A percentile compares a stretch with the other conserved stretches of the same genome.
These are phyloP conservation scores for Toxotes chatareus DNA, from an alignment of 2,113 vertebrate genomes.

Conservation along the genomic window DNA sequence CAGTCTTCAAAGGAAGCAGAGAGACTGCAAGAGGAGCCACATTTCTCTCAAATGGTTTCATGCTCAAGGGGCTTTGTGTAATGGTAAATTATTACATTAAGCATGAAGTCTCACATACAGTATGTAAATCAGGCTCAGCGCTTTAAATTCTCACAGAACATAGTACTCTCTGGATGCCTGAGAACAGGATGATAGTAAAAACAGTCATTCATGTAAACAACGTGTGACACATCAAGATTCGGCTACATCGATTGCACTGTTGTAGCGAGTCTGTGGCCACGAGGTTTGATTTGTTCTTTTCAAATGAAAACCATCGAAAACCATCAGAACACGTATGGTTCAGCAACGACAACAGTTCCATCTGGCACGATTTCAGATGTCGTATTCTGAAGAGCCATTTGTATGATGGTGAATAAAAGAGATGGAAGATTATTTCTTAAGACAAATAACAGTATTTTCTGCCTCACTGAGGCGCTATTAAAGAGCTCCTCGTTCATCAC, in stretches of 20 bases:
- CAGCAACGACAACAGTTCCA: slow-evolving; percentile 13
- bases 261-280: background rate
- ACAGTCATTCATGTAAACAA: slow-evolving; percentile 34
- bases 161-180: slow-evolving; percentile 28
- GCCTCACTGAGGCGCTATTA: slow-evolving; percentile 49
- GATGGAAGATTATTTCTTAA: slow-evolving; percentile 49
- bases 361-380: background rate
- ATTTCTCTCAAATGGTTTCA: slow-evolving; percentile 72
- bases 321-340: slow-evolving; percentile 12
- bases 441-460: slow-evolving; percentile 55
- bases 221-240: slow-evolving; percentile 2
- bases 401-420: slow-evolving; percentile 24
- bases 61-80: slow-evolving; percentile 72
- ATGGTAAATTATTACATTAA: slow-evolving; percentile 76
- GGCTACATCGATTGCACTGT: slow-evolving; percentile 31
- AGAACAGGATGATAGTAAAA: slow-evolving; percentile 41
- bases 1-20: slow-evolving; percentile 76
- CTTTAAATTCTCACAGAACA: slow-evolving; percentile 49
- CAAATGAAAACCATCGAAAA: slow-evolving; percentile 18
- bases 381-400: slow-evolving; percentile 16
- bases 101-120: slow-evolving; percentile 56
- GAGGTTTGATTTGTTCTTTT: slow-evolving; percentile 42
- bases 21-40: slow-evolving; percentile 49
- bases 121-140: slow-evolving; percentile 67
- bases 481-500: slow-evolving; percentile 70